Evolutionary conservation across 2,113 vertebrate species (phyloP), one percentile per base, ranked within the genome.

Genomic region (Electrona antarctica): DNA sequence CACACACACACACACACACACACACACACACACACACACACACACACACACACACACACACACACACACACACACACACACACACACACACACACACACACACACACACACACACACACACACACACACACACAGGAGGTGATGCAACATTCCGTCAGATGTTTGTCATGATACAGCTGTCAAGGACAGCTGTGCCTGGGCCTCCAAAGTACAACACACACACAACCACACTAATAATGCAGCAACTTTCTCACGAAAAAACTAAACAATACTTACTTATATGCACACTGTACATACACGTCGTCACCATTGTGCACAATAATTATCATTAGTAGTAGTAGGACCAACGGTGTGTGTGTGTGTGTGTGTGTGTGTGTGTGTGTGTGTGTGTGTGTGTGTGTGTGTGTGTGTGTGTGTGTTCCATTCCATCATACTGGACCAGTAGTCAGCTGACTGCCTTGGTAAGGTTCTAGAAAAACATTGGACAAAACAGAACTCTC

Each of bases 121-220:
- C 13, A 65, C 2, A 50, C 71, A 79, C 57, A 66, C 15, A 64
- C 3, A 61, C 49, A 76, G 78, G 81, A 88, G 70, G 72, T 89
- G 89, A 90, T 81, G 89, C 79, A 92, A 90, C 68, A 2, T 85
- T 85, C 87, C 79, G 71, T 89, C 89, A 89, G 87, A 86, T 80
- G 84, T 81, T 90, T 84, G 79, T 67, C 78, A 77, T 86, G 66
- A 85, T 83, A 71, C 87, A 92, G 85, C 87, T 92, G 89, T 90
- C 77, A 78, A 59, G 80, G 76, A 69, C 90, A 91, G 90, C 90
- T 91, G 90, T 71, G 0, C 52, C 68, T 49, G 51, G 75, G 75
- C 76, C 79, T 54, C 67, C 71, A 68, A 63, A 79, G 29, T 46
- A 79, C 73, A 74, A 83, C 75, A 80, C 64, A 67, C 64, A 54